A percentile compares a stretch with the other conserved stretches of the same genome.
phyloP scores from a whole-genome alignment of 2,888 invertebrate species.

The Calliphora vomitoria region DNA sequence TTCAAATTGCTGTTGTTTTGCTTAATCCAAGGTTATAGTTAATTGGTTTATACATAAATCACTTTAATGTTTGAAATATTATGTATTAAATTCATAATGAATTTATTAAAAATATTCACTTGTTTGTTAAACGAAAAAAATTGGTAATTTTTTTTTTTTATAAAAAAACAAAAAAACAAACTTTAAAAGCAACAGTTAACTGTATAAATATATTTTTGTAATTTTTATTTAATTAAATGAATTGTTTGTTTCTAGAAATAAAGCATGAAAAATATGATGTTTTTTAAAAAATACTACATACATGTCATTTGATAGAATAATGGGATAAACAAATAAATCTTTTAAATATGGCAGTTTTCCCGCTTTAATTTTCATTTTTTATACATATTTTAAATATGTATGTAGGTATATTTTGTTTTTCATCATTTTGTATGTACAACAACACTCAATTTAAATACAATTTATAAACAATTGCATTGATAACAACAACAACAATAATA shows the following conservation, averaged over 20 bases:
- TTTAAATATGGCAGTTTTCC: slow-evolving; percentile 2
- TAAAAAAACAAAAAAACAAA: slow-evolving; percentile 9
- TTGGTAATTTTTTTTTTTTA: neutral
- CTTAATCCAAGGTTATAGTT: slow-evolving; percentile 43
- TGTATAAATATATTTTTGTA: neutral
- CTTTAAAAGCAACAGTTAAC: neutral
- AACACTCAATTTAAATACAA: slow-evolving; percentile 15
- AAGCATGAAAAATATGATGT: neutral
- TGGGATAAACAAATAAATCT: neutral
- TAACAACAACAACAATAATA: slow-evolving; percentile 5
- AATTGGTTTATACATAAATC: slow-evolving; percentile 60
- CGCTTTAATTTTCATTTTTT: slow-evolving; percentile 26
- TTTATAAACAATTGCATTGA: slow-evolving; percentile 48
- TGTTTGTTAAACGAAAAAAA: neutral
- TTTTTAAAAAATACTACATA: neutral
- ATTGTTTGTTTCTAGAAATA: slow-evolving; percentile 13
- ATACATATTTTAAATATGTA: neutral
- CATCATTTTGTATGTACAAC: neutral
- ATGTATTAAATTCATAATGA: slow-evolving; percentile 61
- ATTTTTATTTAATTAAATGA: slow-evolving; percentile 20
- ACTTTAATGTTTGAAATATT: slow-evolving; percentile 37
- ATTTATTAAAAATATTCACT: slow-evolving; percentile 37
- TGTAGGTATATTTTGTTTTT: neutral
- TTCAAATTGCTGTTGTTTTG: slow-evolving; percentile 16
- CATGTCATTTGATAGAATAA: slow-evolving; percentile 5